Percentiles rank a stretch among this genome's conserved stretches.
Conservation (phyloP, 1,140 invertebrate species). For the Drosophila aff. region DNA sequence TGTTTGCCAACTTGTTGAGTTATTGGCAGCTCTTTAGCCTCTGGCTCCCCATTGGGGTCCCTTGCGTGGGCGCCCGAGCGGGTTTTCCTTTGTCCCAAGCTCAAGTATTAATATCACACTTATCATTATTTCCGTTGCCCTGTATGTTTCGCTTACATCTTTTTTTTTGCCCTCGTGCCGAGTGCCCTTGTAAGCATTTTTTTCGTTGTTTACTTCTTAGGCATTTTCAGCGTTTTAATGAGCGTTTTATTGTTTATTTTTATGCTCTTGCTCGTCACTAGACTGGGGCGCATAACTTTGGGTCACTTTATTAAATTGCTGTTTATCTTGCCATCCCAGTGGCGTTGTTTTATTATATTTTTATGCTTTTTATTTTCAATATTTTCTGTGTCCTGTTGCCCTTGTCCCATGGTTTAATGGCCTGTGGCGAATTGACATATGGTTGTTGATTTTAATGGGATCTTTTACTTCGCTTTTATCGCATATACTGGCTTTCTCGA, state of each 20-base stretch:
- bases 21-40: conserved; percentile 61
- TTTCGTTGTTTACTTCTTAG: conserved; percentile 44
- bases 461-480: conserved; percentile 40
- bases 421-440: conserved; percentile 67
- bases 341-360: conserved; percentile 21
- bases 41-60: conserved; percentile 14
- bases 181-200: conserved; percentile 31
- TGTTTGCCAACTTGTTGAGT: conserved; percentile 79
- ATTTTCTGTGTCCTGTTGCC: conserved; percentile 13
- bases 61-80: conserved; percentile 12
- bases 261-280: conserved; percentile 42
- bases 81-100: conserved; percentile 41
- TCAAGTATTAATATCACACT: conserved; percentile 76
- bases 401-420: conserved; percentile 47
- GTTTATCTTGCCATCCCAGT: conserved; percentile 57
- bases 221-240: conserved; percentile 55
- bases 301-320: conserved; percentile 71
- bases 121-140: conserved; percentile 58
- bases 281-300: conserved; percentile 53
- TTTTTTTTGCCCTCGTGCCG: conserved; percentile 7
- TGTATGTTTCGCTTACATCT: conserved; percentile 11
- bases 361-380: conserved; percentile 27
- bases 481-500: conserved; percentile 3
- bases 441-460: conserved; percentile 66
- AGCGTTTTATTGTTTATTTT: conserved; percentile 69